Base-by-base conservation (phyloP, 2,888 invertebrate genomes). In the Euproctis similis region DNA sequence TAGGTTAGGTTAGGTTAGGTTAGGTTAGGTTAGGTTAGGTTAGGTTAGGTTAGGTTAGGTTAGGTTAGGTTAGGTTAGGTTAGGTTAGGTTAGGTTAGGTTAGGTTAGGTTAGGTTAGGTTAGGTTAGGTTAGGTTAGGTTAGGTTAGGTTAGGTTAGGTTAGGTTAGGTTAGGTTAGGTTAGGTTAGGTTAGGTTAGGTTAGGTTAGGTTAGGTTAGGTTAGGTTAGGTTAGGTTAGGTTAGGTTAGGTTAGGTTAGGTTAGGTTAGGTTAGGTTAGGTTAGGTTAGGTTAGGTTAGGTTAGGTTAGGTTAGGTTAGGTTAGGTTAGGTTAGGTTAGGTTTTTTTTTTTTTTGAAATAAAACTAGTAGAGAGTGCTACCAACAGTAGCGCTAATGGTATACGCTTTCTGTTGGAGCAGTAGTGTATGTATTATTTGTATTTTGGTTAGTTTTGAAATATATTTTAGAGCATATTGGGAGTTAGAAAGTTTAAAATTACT, bases 281-380 rank as follows among this genome's bases (percentile, higher is more conserved):
- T 26, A 21, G 31, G 26, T 31, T 26, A 21, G 26, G 21, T 22
- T 26, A 22, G 26, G 28, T 30, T 28, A 24, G 28, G 34, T 30
- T 28, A 28, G 28, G 31, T 31, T 28, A 22, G 31, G 31, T 27
- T 30, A 16, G 31, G 29, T 29, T 31, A 26, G 36, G 29, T 36
- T 31, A 17, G 31, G 31, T 31, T 31, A 13, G 36, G 31, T 38
- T n/a, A n/a, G n/a, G n/a, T n/a, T n/a, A n/a, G n/a, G n/a, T n/a
- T n/a, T n/a, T n/a, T n/a, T n/a, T n/a, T n/a, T n/a, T n/a, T n/a
- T n/a, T n/a, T n/a, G n/a, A n/a, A n/a, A n/a, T n/a, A n/a, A n/a
- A n/a, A n/a, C n/a, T n/a, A n/a, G n/a, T n/a, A n/a, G n/a, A n/a
- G n/a, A n/a, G n/a, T n/a, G n/a, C n/a, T n/a, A n/a, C n/a, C n/a